Base-by-base conservation (phyloP, 2,797 vertebrate genomes). In the Micrastur ruficollis region DNA sequence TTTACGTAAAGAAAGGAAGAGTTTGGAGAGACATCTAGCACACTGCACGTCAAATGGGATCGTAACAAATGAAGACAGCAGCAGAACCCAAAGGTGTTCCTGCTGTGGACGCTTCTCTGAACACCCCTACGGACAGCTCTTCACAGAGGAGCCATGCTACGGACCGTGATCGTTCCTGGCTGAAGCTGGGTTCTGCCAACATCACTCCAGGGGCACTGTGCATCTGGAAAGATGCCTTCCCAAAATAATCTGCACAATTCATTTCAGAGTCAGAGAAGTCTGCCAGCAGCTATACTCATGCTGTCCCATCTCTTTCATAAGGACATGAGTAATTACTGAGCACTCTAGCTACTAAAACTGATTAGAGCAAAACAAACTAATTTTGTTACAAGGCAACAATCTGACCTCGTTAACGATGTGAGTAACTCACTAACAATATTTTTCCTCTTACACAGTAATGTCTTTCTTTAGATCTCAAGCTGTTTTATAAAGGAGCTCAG, bases 311-410 rank as follows among this genome's bases (percentile, higher is more conserved):
- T 65, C 90, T 52, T 96, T 55, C 80, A 65, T 49, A 72, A 93
- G 66, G 83, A 72, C 92, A 86, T 4, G 19, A 92, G 90, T 84
- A 92, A 86, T 94, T 87, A 93, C 4, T 40, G 40, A 89, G 90
- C 81, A 86, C 44, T 92, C 70, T 25, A 84, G 82, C 80, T 65
- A 79, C 86, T 72, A 72, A 74, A 90, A 75, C 74, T 82, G 91
- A 94, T 95, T 40, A 91, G 27, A 81, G 81, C 75, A 95, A 96
- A 94, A 90, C 75, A 95, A 95, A 94, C 82, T 94, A 38, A 88
- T 88, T 90, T 84, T 18, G 38, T 94, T 84, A 65, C 72, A 83
- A 89, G 66, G 73, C 91, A 95, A 81, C 26, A 65, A 70, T 68
- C 66, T 55, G 71, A 95, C 82, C 85, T 93, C 12, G 1, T 78